Conservation (phyloP, 2,888 invertebrate genomes). For the Tricholauxania praeusta region DNA sequence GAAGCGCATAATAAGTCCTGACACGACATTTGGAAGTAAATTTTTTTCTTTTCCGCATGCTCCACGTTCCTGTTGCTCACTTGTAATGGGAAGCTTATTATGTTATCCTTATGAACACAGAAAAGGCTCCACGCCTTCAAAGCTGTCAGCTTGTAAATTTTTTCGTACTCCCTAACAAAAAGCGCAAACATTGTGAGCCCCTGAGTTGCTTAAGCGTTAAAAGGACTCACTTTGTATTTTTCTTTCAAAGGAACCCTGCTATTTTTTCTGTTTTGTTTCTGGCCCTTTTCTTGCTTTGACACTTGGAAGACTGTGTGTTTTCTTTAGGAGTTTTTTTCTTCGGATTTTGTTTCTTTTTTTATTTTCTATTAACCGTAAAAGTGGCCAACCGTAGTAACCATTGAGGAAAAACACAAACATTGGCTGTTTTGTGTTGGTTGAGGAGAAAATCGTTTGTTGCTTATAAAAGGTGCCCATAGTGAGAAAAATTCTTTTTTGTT, state of each 20-base stretch:
- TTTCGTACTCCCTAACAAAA: no score
- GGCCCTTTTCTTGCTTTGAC: slow-evolving; percentile 16
- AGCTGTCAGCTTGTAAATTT: background rate
- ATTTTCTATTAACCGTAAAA: slow-evolving; percentile 35
- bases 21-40: slow-evolving; percentile 31
- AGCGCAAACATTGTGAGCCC: background rate
- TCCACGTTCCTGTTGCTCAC: slow-evolving; percentile 35
- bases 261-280: background rate
- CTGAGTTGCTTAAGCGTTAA: background rate
- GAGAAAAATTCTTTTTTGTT: no score
- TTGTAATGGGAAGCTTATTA: slow-evolving; percentile 34
- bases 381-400: slow-evolving; percentile 37
- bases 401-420: slow-evolving; percentile 26
- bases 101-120: slow-evolving; percentile 35
- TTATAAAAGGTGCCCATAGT: slow-evolving; percentile 7
- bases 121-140: background rate
- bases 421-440: background rate
- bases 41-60: slow-evolving; percentile 7
- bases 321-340: slow-evolving; percentile 1
- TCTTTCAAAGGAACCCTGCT: background rate
- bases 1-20: slow-evolving; percentile 34
- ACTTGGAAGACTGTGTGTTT: background rate
- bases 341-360: slow-evolving; percentile 6
- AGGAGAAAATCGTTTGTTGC: background rate
- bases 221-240: slow-evolving; percentile 8